Evolutionary conservation across 1,140 invertebrate genomes (phyloP).

Genomic region (Bactericera cockerelli): DNA sequence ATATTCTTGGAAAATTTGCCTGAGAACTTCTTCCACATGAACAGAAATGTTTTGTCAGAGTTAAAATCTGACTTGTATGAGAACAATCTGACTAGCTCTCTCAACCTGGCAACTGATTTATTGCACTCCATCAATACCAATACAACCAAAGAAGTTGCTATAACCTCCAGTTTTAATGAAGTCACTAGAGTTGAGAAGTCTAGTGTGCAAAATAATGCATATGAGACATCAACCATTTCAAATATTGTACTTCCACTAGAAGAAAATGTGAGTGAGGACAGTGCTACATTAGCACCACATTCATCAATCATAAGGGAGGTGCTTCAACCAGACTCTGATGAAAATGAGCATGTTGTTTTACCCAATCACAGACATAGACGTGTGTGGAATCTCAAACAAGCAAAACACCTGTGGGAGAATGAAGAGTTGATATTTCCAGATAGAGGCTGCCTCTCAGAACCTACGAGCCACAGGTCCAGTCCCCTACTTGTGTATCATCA

Average conservation of each 20-base stretch:
- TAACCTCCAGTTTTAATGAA: neutral
- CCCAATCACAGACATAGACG: neutral
- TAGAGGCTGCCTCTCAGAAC: neutral
- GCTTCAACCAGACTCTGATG: neutral
- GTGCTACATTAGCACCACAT: too few relatives aligned
- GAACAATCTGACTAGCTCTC: neutral
- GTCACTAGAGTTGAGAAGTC: neutral
- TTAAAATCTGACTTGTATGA: neutral
- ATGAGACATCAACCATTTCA: too few relatives aligned
- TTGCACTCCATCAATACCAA: neutral
- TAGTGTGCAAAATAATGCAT: too few relatives aligned
- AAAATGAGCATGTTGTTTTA: neutral
- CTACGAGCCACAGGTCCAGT: neutral
- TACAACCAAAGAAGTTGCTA: neutral
- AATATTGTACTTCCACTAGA: too few relatives aligned
- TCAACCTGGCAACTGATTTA: neutral
- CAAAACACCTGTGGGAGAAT: neutral
- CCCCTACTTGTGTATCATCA: neutral
- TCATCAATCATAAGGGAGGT: too few relatives aligned
- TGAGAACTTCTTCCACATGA: neutral
- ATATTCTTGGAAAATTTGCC: neutral
- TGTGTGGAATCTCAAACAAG: neutral
- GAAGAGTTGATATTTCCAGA: neutral
- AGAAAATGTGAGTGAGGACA: too few relatives aligned
- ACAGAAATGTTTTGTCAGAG: neutral